A percentile compares a stretch with the other conserved stretches of the same genome.
phyloP scores from a whole-genome alignment of 2,797 vertebrate genomes.

The Sebastes miniatus region DNA sequence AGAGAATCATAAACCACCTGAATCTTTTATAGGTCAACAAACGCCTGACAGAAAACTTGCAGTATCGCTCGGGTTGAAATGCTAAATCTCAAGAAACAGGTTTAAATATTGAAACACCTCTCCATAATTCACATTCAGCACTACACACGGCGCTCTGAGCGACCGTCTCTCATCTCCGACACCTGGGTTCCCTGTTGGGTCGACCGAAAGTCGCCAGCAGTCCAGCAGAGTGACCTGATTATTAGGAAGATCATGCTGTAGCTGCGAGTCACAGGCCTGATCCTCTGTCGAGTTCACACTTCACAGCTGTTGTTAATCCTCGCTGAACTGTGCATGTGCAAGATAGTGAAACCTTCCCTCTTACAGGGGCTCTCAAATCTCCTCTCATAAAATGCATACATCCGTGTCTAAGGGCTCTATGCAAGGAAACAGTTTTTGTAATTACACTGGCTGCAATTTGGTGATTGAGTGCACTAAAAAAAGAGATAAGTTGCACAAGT shows the following conservation, averaged over 20 bases:
- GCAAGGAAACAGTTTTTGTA: slow-evolving; percentile 28
- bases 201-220: slow-evolving; percentile 37
- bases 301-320: slow-evolving; percentile 58
- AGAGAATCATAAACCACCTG: slow-evolving; percentile 28
- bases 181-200: slow-evolving; percentile 41
- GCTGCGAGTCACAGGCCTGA: slow-evolving; percentile 43
- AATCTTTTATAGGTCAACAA: slow-evolving; percentile 61
- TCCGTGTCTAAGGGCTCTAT: slow-evolving; percentile 22
- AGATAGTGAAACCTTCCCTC: slow-evolving; percentile 41
- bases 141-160: slow-evolving; percentile 4
- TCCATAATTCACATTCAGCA: slow-evolving; percentile 53
- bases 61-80: slow-evolving; percentile 21
- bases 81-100: slow-evolving; percentile 28
- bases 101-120: slow-evolving; percentile 52
- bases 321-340: slow-evolving; percentile 39
- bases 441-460: slow-evolving; percentile 45
- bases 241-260: slow-evolving; percentile 42
- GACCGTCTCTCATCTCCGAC: slow-evolving; percentile 36
- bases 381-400: slow-evolving; percentile 30
- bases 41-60: slow-evolving; percentile 20
- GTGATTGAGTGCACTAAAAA: slow-evolving; percentile 38
- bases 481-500: slow-evolving; percentile 28
- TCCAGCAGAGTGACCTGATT: slow-evolving; percentile 64
- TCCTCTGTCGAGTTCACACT: slow-evolving; percentile 41
- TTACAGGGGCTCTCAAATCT: background rate